These are phyloP conservation scores for Premnoplex brunnescens DNA, from an alignment of 2,797 vertebrate genomes.

Conservation along the genomic window DNA sequence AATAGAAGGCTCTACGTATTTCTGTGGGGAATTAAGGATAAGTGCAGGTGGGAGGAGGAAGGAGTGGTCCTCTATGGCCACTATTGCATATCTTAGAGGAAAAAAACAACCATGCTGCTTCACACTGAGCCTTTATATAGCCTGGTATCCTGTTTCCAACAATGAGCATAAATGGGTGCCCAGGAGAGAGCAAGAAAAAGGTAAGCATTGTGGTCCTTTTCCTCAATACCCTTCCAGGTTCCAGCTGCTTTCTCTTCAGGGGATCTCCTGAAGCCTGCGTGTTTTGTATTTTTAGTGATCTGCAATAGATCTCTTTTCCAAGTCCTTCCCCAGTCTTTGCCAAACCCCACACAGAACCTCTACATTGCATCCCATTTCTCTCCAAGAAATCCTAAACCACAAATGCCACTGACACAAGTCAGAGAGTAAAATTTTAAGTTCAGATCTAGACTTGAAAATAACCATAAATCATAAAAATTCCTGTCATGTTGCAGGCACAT, in stretches of 20 bases:
- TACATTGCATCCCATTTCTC: not conserved
- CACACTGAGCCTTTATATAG: not conserved
- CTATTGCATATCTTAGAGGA: not conserved
- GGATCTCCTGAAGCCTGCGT: not conserved
- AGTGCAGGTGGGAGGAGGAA: not conserved
- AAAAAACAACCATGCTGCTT: not conserved
- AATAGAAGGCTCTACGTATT: not conserved
- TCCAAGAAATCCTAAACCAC: not conserved
- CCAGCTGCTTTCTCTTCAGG: not conserved
- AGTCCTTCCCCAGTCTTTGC: not conserved
- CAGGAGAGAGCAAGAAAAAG: not conserved
- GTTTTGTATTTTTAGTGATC: not conserved
- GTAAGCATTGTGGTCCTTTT: not conserved
- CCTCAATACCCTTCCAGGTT: not conserved
- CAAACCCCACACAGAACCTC: not conserved
- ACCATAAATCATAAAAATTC: not conserved
- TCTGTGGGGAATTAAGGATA: not conserved
- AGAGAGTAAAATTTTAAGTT: not conserved
- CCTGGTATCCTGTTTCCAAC: not conserved
- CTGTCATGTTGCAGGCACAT: not conserved
- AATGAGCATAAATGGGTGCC: accelerated
- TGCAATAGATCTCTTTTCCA: not conserved
- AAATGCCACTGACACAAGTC: not conserved
- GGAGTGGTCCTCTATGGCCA: not conserved
- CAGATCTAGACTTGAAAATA: not conserved